Conservation (phyloP, 2,888 invertebrate genomes). For the Neocrepidodera transversa region DNA sequence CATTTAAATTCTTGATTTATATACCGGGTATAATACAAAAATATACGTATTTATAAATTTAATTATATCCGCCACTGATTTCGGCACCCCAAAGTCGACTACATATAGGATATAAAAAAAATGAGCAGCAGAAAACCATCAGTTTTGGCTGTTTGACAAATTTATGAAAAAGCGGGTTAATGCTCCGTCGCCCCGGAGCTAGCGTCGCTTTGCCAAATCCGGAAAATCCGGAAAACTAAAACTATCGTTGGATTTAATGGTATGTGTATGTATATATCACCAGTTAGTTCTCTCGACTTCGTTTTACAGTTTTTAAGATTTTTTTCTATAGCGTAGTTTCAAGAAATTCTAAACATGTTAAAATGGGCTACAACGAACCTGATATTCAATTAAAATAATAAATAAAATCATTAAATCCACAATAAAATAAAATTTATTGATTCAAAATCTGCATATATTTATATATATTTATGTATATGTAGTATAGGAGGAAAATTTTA, state of each 20-base stretch:
- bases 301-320: no score
- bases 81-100: constrained; percentile 4
- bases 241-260: constrained; percentile 23
- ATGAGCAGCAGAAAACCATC: not conserved
- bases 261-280: constrained; percentile 10
- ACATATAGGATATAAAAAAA: not conserved
- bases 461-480: no score
- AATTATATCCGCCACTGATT: not conserved
- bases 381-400: no score
- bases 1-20: constrained; percentile 1
- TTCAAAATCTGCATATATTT: no score
- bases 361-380: no score
- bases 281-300: not conserved
- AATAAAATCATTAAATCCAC: no score
- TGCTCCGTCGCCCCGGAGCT: constrained; percentile 28
- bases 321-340: no score
- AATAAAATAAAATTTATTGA: no score
- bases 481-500: no score
- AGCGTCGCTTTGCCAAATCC: constrained; percentile 24
- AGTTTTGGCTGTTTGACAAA: constrained; percentile 33
- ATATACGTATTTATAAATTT: no score
- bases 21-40: not conserved
- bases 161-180: constrained; percentile 33
- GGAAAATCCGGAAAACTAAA: constrained; percentile 13
- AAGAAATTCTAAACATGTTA: no score